These are phyloP conservation scores for Geotrypetes seraphini DNA, from an alignment of 2,797 vertebrate genomes.

Conservation along the genomic window DNA sequence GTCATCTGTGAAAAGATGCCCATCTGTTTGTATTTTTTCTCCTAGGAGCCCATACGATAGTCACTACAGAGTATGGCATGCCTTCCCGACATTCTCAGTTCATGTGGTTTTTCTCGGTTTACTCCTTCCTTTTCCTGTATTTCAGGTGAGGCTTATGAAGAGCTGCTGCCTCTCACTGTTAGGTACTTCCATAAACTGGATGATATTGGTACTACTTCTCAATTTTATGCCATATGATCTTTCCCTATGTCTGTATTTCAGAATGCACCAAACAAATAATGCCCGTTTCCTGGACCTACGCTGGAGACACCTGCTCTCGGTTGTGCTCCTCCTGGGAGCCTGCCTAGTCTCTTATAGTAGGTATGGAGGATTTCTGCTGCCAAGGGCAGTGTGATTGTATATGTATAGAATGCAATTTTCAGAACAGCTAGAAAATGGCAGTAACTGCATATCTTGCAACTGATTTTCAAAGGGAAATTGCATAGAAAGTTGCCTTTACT, in stretches of 20 bases:
- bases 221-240: neutral
- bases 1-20: neutral
- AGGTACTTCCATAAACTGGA: neutral
- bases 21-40: conserved; percentile 14
- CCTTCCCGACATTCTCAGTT: conserved; percentile 96
- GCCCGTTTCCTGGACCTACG: conserved; percentile 93
- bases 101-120: conserved; percentile 98
- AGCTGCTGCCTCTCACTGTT: no score
- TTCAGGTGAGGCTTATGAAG: conserved; percentile 72
- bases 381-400: no score
- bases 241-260: conserved; percentile 35
- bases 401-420: no score
- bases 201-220: neutral
- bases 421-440: no score
- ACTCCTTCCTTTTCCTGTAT: conserved; percentile 98
- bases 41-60: conserved; percentile 69
- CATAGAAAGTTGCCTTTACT: no score
- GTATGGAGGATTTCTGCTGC: conserved; percentile 45
- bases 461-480: no score
- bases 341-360: conserved; percentile 94
- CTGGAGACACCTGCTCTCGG: conserved; percentile 90
- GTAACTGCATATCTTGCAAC: no score
- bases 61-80: conserved; percentile 90
- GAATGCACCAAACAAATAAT: conserved; percentile 99
- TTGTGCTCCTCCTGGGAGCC: conserved; percentile 77